Evolutionary conservation across 1,140 invertebrate species (phyloP), one percentile per base, ranked within the genome.

Genomic region (Pseudachorutes palmiensis): DNA sequence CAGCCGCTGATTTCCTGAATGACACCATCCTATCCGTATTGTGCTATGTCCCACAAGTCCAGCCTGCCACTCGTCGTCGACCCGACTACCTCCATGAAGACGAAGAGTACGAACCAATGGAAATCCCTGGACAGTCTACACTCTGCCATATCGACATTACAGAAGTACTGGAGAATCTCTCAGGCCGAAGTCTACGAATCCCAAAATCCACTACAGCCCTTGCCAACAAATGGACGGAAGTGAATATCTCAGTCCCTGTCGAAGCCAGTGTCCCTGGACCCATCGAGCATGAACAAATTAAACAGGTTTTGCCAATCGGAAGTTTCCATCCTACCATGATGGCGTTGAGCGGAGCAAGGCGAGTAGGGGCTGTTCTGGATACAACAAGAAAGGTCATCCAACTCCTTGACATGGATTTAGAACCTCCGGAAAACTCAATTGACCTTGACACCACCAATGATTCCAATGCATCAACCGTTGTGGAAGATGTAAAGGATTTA

Each of bases 341-440:
- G 51, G 19, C 51, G 12, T 9, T 57, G 51, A 57, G 51, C 22
- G 51, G 51, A 57, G 51, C 51, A 5, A 57, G 51, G 51, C 5
- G 26, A 22, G 51, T 57, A 22, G 51, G 51, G 22, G 51, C 51
- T 12, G 5, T 57, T 9, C 51, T 57, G 9, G 51, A n/a, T 57
- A 5, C 12, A 22, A 28, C 19, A n/a, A 57, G 24, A 12, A n/a
- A 22, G 9, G 19, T 5, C 5, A 9, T 57, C 24, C 51, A 22
- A 22, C 51, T 57, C 5, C 51, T 57, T 5, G 51, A 57, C 26
- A 57, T 57, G 51, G 51, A 57, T 12, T 28, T 22, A 22, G 51
- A 57, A 12, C 51, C 26, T 12, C 26, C 51, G 12, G 51, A 57
- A 22, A 22, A n/a, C 24, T 57, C 51, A 9, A 9, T 5, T 22